Conservation (phyloP, 2,797 vertebrate genomes). For the Xenopus petersii region DNA sequence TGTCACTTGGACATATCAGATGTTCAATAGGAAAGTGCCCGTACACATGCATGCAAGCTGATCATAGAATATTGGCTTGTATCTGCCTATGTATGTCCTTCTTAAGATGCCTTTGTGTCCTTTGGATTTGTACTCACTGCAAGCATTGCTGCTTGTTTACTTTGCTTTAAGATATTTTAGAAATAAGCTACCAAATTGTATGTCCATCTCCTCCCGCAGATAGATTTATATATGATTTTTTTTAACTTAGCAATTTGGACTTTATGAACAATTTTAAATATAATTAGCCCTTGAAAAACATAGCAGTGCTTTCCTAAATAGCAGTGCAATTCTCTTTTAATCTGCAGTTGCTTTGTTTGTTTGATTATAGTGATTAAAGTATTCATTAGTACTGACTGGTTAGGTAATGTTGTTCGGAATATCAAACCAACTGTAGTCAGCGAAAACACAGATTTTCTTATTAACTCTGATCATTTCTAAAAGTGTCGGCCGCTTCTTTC, state of each 20-base stretch:
- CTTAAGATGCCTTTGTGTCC: too few species aligned
- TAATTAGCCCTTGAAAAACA: constrained; percentile 54
- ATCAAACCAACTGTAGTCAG: constrained; percentile 51
- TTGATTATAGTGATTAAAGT: constrained; percentile 62
- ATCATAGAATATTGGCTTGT: too few species aligned
- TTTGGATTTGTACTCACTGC: too few species aligned
- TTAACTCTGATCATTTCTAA: neutral
- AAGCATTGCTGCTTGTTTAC: too few species aligned
- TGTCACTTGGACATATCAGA: too few species aligned
- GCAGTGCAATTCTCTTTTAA: constrained; percentile 55
- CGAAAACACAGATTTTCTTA: constrained; percentile 48
- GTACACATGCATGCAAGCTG: too few species aligned
- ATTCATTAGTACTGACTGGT: constrained; percentile 59
- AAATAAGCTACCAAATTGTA: too few species aligned
- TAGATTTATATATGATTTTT: neutral
- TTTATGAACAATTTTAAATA: constrained; percentile 55
- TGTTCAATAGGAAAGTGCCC: too few species aligned
- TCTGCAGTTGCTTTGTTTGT: constrained; percentile 63
- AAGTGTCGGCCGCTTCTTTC: neutral
- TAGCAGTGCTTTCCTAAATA: constrained; percentile 54
- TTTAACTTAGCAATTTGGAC: constrained; percentile 35
- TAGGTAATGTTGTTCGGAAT: constrained; percentile 53
- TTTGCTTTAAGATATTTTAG: too few species aligned
- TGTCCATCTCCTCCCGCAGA: too few species aligned
- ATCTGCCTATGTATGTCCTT: too few species aligned